These are phyloP conservation scores for Poecilia velifera DNA, from an alignment of 2,797 vertebrate species.

Conservation along the genomic window DNA sequence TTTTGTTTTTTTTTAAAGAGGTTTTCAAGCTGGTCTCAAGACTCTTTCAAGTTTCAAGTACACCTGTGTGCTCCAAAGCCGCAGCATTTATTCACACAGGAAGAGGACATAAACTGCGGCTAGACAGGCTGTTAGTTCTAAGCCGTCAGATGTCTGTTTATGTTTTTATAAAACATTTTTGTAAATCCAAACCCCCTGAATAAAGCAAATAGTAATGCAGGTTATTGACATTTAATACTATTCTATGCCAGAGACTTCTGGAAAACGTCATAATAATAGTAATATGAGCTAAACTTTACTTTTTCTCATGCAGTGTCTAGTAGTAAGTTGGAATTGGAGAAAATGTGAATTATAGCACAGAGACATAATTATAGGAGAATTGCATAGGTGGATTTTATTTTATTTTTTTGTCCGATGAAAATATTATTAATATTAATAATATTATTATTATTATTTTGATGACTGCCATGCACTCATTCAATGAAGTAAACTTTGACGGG, in stretches of 20 bases:
- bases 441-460: background rate
- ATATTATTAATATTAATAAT: too few species aligned
- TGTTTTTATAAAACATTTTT: slow-evolving; percentile 2
- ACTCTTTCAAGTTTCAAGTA: slow-evolving; percentile 6
- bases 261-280: background rate
- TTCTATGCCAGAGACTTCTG: background rate
- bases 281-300: background rate
- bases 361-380: background rate
- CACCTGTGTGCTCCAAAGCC: slow-evolving; percentile 60
- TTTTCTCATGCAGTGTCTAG: background rate
- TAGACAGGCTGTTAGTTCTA: background rate
- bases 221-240: background rate
- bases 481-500: background rate
- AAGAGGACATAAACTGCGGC: slow-evolving; percentile 50
- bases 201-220: background rate
- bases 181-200: slow-evolving; percentile 3
- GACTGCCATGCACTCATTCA: background rate
- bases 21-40: background rate
- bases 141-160: background rate
- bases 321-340: background rate
- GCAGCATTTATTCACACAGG: slow-evolving; percentile 57
- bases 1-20: background rate
- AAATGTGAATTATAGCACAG: background rate
- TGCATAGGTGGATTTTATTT: background rate
- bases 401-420: background rate